Conservation (phyloP, 2,113 vertebrate genomes). For the Barbus barbus region DNA sequence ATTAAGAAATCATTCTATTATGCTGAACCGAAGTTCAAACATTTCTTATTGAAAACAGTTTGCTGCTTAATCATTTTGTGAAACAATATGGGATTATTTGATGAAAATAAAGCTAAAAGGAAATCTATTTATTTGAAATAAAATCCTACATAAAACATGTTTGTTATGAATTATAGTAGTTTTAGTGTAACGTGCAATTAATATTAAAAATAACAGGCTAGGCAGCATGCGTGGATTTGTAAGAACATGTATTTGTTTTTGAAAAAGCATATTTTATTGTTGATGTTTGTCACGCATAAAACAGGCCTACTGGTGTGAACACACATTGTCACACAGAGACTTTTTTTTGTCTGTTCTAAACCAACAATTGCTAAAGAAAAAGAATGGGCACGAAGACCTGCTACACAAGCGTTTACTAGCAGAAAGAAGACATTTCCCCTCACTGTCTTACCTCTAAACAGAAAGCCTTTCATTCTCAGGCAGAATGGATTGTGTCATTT, state of each 20-base stretch:
- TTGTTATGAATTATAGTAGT: not conserved
- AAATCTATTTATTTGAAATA: too few relatives aligned
- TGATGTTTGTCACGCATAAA: not conserved
- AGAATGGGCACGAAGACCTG: too few relatives aligned
- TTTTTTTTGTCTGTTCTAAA: not conserved
- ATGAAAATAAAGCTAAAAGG: too few relatives aligned
- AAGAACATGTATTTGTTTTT: not conserved
- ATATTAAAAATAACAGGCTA: not conserved
- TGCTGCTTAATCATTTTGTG: too few relatives aligned
- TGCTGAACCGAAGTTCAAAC: too few relatives aligned
- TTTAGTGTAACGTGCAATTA: not conserved
- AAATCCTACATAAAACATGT: too few relatives aligned
- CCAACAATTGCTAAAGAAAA: too few relatives aligned
- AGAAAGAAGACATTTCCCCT: not conserved
- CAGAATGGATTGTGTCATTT: not conserved
- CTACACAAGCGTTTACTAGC: not conserved
- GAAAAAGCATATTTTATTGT: not conserved
- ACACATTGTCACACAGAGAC: not conserved
- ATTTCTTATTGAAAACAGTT: too few relatives aligned
- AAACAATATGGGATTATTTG: too few relatives aligned
- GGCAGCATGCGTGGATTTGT: not conserved
- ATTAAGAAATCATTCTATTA: too few relatives aligned
- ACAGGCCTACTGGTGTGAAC: not conserved
- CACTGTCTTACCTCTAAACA: conserved; percentile 3
- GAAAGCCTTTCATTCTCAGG: not conserved